phyloP scores from a whole-genome alignment of 2,113 vertebrate species.

The Genyomyrus donnyi region DNA sequence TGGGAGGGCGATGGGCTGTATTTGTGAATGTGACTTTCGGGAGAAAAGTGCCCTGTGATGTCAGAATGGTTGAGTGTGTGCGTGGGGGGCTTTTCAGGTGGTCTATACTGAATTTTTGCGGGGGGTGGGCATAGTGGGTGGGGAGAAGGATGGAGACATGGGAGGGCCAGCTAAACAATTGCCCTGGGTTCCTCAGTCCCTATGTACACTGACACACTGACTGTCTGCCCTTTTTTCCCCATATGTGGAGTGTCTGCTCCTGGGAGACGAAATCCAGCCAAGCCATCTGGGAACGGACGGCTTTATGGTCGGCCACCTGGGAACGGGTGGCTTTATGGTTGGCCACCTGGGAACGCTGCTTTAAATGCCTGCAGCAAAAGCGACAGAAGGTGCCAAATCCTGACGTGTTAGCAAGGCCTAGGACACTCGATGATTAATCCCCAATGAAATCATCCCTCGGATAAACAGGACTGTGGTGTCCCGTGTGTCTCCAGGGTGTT shows the following conservation, averaged over 20 bases:
- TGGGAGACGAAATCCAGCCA: neutral
- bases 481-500: neutral
- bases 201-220: neutral
- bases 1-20: neutral
- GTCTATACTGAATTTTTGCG: neutral
- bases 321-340: neutral
- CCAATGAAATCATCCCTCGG: neutral
- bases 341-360: neutral
- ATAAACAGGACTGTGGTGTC: neutral
- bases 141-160: neutral
- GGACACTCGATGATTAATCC: neutral
- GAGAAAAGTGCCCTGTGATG: neutral
- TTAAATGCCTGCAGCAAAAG: neutral
- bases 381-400: neutral
- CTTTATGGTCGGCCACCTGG: neutral
- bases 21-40: neutral
- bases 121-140: neutral
- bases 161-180: neutral
- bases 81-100: neutral
- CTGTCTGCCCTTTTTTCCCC: neutral
- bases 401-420: neutral
- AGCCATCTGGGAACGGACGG: neutral
- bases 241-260: neutral
- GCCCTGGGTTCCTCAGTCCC: neutral
- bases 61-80: neutral